Conservation (phyloP, 1,140 invertebrate genomes). For the Diprion similis region DNA sequence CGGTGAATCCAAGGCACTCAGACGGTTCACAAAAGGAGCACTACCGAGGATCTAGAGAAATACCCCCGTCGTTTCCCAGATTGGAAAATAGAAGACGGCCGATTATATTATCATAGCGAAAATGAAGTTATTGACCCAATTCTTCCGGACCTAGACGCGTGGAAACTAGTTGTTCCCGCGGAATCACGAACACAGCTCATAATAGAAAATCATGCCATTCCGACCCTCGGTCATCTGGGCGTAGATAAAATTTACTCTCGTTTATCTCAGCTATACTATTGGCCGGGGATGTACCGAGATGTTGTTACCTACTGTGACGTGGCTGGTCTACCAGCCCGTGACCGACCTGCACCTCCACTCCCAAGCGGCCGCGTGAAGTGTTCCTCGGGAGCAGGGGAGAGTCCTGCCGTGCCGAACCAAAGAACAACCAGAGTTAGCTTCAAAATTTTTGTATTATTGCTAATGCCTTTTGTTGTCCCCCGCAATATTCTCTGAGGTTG, state of each 20-base stretch:
- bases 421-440: no score
- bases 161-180: conserved; percentile 20
- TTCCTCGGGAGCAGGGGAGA: no score
- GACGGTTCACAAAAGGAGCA: no score
- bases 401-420: no score
- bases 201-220: conserved; percentile 23
- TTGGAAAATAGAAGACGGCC: conserved; percentile 21
- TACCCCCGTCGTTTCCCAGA: conserved; percentile 15
- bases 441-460: no score
- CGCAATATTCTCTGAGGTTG: no score
- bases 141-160: conserved; percentile 16
- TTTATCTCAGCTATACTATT: conserved; percentile 29
- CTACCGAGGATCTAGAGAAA: no score
- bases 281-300: conserved; percentile 25
- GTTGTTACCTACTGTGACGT: conserved; percentile 19
- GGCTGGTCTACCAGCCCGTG: neutral
- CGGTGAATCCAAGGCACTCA: no score
- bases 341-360: no score
- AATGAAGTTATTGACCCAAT: neutral
- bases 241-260: conserved; percentile 28
- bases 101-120: conserved; percentile 16
- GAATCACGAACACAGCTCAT: conserved; percentile 7
- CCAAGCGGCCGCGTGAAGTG: no score
- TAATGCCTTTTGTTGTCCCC: no score
- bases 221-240: conserved; percentile 31